Conservation (phyloP, 2,797 vertebrate species). For the Fistularia tabacaria region DNA sequence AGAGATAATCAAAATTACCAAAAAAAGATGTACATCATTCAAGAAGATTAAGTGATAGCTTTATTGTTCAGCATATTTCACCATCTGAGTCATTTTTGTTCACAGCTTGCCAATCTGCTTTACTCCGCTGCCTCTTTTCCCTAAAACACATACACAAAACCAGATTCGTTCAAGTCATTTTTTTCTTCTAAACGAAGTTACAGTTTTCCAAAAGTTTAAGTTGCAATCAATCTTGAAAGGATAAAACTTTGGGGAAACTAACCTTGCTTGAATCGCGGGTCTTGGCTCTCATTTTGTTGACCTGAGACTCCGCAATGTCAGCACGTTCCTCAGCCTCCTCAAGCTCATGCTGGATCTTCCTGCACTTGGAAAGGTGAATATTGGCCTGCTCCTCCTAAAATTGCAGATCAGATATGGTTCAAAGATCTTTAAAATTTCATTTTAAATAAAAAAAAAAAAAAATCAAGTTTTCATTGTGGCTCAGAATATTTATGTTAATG, state of each 20-base stretch:
- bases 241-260: too few relatives aligned
- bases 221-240: too few relatives aligned
- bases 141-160: conserved; percentile 13
- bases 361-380: conserved; percentile 77
- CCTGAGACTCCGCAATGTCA: conserved; percentile 35
- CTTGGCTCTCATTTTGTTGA: conserved; percentile 46
- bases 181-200: too few relatives aligned
- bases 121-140: conserved; percentile 50
- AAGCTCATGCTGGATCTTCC: conserved; percentile 78
- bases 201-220: too few relatives aligned
- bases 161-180: neutral
- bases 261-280: conserved; percentile 52
- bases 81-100: conserved; percentile 52
- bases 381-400: conserved; percentile 60
- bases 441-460: too few relatives aligned
- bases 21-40: conserved; percentile 1
- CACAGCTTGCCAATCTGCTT: conserved; percentile 1
- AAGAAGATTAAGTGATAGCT: neutral
- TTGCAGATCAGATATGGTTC: neutral
- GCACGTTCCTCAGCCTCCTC: conserved; percentile 50
- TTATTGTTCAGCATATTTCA: conserved; percentile 29
- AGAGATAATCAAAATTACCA: too few relatives aligned
- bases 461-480: neutral
- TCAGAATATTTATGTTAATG: too few relatives aligned
- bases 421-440: neutral